A percentile compares a stretch with the other conserved stretches of the same genome.
phyloP scores from a whole-genome alignment of 2,888 invertebrate genomes.

The Tiliacea citrago region DNA sequence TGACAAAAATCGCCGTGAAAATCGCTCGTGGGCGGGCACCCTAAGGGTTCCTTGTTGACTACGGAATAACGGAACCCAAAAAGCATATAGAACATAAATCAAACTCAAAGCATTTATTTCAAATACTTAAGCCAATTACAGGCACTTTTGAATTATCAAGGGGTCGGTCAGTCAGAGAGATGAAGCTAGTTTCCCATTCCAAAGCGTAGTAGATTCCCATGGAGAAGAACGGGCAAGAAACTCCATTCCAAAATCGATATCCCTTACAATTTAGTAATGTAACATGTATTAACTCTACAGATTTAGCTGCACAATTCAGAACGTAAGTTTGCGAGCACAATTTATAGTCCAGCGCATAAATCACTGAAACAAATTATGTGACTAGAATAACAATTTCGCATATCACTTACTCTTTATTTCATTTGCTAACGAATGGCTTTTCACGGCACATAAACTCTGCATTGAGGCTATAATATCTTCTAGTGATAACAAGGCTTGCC shows the following conservation, averaged over 20 bases:
- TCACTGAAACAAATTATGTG: slow-evolving; percentile 65
- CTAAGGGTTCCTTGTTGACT: too few relatives aligned
- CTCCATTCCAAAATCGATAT: neutral
- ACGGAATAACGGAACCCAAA: too few relatives aligned
- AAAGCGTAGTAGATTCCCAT: too few relatives aligned
- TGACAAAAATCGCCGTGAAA: too few relatives aligned
- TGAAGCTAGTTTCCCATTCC: too few relatives aligned
- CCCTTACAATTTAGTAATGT: neutral
- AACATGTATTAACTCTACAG: slow-evolving; percentile 1
- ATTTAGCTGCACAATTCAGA: slow-evolving; percentile 37
- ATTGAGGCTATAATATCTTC: slow-evolving; percentile 68
- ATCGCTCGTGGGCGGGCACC: too few relatives aligned
- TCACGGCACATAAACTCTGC: slow-evolving; percentile 78
- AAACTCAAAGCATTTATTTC: too few relatives aligned
- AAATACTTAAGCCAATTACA: too few relatives aligned
- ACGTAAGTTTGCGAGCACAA: slow-evolving; percentile 44
- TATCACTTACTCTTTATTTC: slow-evolving; percentile 71
- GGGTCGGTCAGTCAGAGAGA: too few relatives aligned
- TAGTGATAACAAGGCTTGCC: slow-evolving; percentile 77
- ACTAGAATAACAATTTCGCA: slow-evolving; percentile 62
- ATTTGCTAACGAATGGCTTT: slow-evolving; percentile 75
- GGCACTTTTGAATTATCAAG: too few relatives aligned
- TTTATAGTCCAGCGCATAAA: slow-evolving; percentile 66
- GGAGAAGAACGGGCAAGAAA: too few relatives aligned
- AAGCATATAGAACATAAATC: too few relatives aligned